phyloP scores from a whole-genome alignment of 1,140 invertebrate genomes.

The Drosophila lowei region DNA sequence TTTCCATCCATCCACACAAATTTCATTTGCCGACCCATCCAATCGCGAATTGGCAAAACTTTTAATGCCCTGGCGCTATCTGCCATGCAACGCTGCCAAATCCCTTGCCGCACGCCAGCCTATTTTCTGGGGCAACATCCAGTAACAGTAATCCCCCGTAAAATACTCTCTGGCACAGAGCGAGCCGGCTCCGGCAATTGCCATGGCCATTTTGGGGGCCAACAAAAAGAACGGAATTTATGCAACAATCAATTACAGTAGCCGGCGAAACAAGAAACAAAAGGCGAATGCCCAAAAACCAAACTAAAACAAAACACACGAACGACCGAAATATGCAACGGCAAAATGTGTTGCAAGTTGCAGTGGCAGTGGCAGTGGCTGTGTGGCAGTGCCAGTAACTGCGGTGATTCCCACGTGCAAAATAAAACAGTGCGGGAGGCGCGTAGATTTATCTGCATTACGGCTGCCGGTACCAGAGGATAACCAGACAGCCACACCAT shows the following conservation, averaged over 20 bases:
- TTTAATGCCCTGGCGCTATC: constrained; percentile 67
- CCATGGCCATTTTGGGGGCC: constrained; percentile 63
- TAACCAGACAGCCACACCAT: constrained; percentile 35
- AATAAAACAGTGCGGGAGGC: constrained; percentile 67
- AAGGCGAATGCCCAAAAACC: constrained; percentile 36
- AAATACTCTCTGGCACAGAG: constrained; percentile 46
- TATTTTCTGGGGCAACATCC: too few relatives aligned
- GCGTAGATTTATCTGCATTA: constrained; percentile 79
- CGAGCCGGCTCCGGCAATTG: constrained; percentile 53
- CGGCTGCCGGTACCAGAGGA: constrained; percentile 42
- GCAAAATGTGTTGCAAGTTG: constrained; percentile 44
- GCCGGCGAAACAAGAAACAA: constrained; percentile 42
- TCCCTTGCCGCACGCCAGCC: neutral
- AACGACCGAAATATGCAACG: constrained; percentile 43
- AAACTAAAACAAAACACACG: constrained; percentile 44
- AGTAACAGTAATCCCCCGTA: constrained; percentile 3
- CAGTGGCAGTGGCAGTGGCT: constrained; percentile 8
- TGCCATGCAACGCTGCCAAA: constrained; percentile 50
- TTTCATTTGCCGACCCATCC: constrained; percentile 25
- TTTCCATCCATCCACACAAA: constrained; percentile 26
- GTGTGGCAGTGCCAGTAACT: constrained; percentile 9
- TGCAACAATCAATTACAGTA: constrained; percentile 72
- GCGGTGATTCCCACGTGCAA: constrained; percentile 75
- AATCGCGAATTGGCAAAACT: constrained; percentile 50
- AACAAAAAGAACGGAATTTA: constrained; percentile 38